A percentile compares a stretch with the other conserved stretches of the same genome.
These are phyloP conservation scores for Drosophila parvula DNA, from an alignment of 1,140 invertebrate genomes.

Conservation along the genomic window DNA sequence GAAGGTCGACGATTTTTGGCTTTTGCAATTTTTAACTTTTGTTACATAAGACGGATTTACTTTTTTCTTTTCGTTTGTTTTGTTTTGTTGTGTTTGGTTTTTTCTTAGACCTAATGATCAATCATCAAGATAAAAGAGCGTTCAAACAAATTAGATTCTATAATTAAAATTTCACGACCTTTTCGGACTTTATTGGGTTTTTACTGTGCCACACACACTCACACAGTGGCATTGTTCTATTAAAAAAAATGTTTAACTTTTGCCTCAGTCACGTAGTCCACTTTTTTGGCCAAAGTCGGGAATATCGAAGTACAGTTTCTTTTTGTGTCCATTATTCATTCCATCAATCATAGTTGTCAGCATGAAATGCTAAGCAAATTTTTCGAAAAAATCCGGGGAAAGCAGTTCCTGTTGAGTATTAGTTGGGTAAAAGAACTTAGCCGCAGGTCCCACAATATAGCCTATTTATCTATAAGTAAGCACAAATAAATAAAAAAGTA, in stretches of 20 bases:
- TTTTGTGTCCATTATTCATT: constrained; percentile 27
- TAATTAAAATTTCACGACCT: constrained; percentile 70
- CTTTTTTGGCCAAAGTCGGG: constrained; percentile 16
- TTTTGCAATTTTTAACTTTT: constrained; percentile 76
- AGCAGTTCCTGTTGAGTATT: constrained; percentile 62
- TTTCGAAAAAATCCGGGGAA: constrained; percentile 48
- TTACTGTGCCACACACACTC: constrained; percentile 42
- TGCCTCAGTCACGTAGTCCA: constrained; percentile 73
- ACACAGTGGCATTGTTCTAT: constrained; percentile 59
- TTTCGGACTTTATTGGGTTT: constrained; percentile 37
- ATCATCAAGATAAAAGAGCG: constrained; percentile 67
- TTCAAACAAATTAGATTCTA: constrained; percentile 77
- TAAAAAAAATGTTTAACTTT: constrained; percentile 43
- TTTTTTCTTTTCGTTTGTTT: constrained; percentile 52
- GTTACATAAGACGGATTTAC: constrained; percentile 79
- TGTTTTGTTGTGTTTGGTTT: constrained; percentile 36
- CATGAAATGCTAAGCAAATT: constrained; percentile 19
- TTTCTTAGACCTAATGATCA: constrained; percentile 68
- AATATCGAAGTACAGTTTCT: constrained; percentile 56
- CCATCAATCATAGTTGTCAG: constrained; percentile 65
- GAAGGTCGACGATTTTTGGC: constrained; percentile 65
- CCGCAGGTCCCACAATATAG: background rate
- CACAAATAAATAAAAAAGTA: background rate
- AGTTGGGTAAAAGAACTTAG: background rate
- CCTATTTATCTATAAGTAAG: background rate